Evolutionary conservation across 2,888 invertebrate species (phyloP).

Genomic region (Aleiodes testaceus): DNA sequence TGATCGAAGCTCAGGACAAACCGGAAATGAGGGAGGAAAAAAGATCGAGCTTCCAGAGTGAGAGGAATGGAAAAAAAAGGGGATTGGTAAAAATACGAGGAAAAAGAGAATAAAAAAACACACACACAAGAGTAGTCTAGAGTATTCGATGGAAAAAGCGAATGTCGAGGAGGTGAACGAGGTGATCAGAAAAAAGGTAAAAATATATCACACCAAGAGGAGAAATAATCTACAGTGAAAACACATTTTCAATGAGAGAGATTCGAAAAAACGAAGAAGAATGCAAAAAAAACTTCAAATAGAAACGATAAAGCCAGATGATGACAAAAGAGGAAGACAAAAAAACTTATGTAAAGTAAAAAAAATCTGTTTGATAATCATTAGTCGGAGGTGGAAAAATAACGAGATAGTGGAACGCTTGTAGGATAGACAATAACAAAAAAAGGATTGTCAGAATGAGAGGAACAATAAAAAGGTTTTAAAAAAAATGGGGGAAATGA

Average conservation of each 20-base stretch:
- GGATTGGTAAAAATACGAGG: conserved; percentile 5
- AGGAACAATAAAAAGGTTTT: too few species aligned
- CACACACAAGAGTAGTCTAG: conserved; percentile 36
- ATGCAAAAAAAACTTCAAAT: too few species aligned
- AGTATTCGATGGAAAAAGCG: conserved; percentile 28
- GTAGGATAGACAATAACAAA: conserved; percentile 1
- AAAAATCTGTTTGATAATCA: conserved; percentile 12
- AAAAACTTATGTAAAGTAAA: neutral
- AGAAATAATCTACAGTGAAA: conserved; percentile 20
- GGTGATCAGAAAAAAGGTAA: conserved; percentile 16
- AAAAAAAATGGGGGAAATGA: too few species aligned
- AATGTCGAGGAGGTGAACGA: conserved; percentile 29
- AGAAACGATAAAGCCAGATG: neutral
- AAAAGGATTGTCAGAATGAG: conserved; percentile 17
- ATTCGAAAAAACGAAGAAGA: neutral
- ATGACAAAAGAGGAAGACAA: neutral
- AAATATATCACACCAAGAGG: neutral
- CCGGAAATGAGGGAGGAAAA: conserved; percentile 46
- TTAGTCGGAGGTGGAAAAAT: conserved; percentile 3
- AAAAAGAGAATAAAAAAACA: conserved; percentile 32
- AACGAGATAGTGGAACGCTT: conserved; percentile 6
- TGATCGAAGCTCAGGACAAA: conserved; percentile 33
- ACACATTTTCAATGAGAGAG: conserved; percentile 19
- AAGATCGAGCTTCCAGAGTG: conserved; percentile 30
- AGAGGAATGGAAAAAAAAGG: conserved; percentile 24